These are phyloP conservation scores for Hozukius guyotensis DNA, from an alignment of 2,797 vertebrate species.

Conservation along the genomic window DNA sequence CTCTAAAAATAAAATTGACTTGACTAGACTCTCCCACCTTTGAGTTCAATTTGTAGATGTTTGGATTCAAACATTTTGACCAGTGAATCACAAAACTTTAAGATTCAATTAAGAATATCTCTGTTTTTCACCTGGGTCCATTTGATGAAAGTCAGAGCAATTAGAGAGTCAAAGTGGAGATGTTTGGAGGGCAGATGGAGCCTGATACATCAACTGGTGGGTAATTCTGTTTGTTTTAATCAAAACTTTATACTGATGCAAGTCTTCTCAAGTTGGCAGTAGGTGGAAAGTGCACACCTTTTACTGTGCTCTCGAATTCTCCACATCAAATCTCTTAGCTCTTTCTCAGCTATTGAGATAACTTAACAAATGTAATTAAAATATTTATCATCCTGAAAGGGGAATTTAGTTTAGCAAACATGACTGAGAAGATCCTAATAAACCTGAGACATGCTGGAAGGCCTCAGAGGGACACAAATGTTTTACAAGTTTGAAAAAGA, in stretches of 20 bases:
- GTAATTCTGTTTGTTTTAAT: neutral
- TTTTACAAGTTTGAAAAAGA: neutral
- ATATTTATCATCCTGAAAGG: constrained; percentile 7
- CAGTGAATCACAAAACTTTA: neutral
- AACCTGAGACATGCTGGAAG: neutral
- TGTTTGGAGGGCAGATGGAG: too few species aligned
- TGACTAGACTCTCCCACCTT: neutral
- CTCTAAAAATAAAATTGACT: neutral
- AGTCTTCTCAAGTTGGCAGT: neutral
- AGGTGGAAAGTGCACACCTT: neutral
- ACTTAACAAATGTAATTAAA: constrained; percentile 4
- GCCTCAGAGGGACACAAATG: neutral
- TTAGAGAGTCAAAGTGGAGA: too few species aligned
- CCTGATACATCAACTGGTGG: too few species aligned
- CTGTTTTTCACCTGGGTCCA: neutral
- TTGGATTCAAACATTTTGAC: neutral
- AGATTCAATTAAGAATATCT: neutral
- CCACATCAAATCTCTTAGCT: neutral
- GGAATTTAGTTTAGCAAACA: neutral
- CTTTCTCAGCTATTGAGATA: neutral
- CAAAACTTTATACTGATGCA: neutral
- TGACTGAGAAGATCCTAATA: neutral
- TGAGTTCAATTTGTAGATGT: neutral
- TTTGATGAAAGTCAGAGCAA: neutral
- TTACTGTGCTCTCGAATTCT: neutral